Evolutionary conservation across 2,113 vertebrate species (phyloP), one percentile per base, ranked within the genome.

Genomic region (Antennarius striatus): DNA sequence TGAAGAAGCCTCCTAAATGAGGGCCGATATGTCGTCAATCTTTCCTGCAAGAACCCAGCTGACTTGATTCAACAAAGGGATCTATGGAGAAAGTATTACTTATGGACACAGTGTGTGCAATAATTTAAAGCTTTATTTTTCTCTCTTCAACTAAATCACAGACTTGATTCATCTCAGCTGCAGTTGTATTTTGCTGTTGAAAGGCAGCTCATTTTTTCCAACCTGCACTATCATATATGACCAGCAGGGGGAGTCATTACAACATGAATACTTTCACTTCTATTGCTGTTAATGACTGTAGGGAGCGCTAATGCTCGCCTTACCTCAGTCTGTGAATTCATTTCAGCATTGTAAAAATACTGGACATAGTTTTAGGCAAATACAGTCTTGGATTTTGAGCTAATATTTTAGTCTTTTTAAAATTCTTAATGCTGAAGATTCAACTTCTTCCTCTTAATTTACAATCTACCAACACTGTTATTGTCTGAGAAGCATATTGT

Each of bases 241-340:
- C 79, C 89, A 86, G 47, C 66, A 75, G n/a, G 63, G 71, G 85
- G 82, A 0, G 77, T 61, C 56, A 62, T 81, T 71, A 51, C 53
- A 75, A 48, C 49, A 72, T 22, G 3, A 76, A 75, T 64, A 16
- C 10, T 22, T 36, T 68, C n/a, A 40, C 6, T 5, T 51, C 7
- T 36, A 47, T 17, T 56, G 43, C 42, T n/a, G 10, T 42, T 8
- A 9, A 3, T 4, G 17, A 65, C 81, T 78, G 71, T 32, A 78
- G 86, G 56, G 77, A 83, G 83, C 63, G 80, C 80, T 73, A 72
- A 48, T 0, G 1, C 36, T 79, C 56, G 16, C 2, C 51, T 68
- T 28, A 66, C 9, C 29, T 36, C 13, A 0, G 12, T 52, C 28
- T 67, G 28, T 52, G 4, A 30, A 46, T 73, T 71, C 30, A 57